Base-by-base conservation (phyloP, 1,140 invertebrate genomes). In the Chironomus tepperi region DNA sequence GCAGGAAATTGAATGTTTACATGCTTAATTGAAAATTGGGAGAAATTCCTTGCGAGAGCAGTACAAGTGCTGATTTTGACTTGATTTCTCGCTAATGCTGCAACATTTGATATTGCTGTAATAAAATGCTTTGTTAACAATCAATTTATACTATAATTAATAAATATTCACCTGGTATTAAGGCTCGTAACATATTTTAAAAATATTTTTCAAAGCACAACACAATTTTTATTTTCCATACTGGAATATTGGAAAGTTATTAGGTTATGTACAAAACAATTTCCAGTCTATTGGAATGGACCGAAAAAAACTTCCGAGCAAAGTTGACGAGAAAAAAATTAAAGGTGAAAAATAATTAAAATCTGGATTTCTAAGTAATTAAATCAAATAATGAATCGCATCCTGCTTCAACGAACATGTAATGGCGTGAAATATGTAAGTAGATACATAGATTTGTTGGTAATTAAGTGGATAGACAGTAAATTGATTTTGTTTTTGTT, bases 1-100 rank as follows among this genome's bases (percentile, higher is more conserved):
- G 18, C n/a, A 18, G 65, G 65, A 3, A 70, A 10, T 70, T 19
- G 65, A 19, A 21, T 21, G 19, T 70, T 70, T 43, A 3, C 7
- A 5, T 3, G 16, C 16, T 43, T 47, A 34, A 34, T 42, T 15
- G 70, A 64, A 2, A 78, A 76, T 3, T 78, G 18, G 3, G 78
- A 19, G 74, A 43, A 73, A 73, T 24, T 74, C 16, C 74, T 43
- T 77, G 77, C 70, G 79, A n/a, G n/a, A n/a, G 74, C 78, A 80
- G 79, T 73, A 76, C 65, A 7, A 21, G 2, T 21, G 42, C 10
- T 43, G n/a, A 16, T 21, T 74, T n/a, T 18, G 6, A 18, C 7
- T 70, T 21, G 16, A 19, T 70, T 70, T 19, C 65, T 21, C 8
- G 16, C 19, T 10, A 19, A 19, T 18, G 9, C 10, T 3, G 65